phyloP scores from a whole-genome alignment of 1,140 invertebrate species.

The Arctopsyche grandis region DNA sequence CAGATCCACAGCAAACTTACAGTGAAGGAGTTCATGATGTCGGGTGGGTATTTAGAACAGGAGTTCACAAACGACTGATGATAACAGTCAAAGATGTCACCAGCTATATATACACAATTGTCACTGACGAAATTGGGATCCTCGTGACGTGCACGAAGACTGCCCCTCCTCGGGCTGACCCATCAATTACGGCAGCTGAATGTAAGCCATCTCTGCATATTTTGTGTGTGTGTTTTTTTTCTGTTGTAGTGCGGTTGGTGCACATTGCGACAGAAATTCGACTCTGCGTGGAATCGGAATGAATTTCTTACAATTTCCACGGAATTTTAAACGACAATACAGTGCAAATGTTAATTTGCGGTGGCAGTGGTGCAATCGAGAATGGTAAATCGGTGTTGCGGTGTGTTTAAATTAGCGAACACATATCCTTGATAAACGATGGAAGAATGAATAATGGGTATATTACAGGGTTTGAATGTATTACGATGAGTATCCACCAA shows the following conservation, averaged over 20 bases:
- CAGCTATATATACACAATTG: constrained; percentile 47
- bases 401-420: neutral
- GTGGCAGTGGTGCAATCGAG: neutral
- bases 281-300: constrained; percentile 33
- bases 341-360: constrained; percentile 24
- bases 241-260: neutral
- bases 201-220: constrained; percentile 33
- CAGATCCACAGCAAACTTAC: neutral
- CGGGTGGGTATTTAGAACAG: constrained; percentile 20
- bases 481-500: neutral
- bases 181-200: constrained; percentile 27
- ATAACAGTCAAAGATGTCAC: constrained; percentile 41
- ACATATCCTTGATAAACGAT: too few species aligned
- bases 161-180: neutral
- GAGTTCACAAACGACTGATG: constrained; percentile 40
- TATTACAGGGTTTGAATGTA: neutral
- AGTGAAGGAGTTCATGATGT: constrained; percentile 24
- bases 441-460: too few species aligned
- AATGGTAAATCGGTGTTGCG: neutral
- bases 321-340: constrained; percentile 36
- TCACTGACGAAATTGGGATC: constrained; percentile 34
- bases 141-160: constrained; percentile 21
- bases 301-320: constrained; percentile 36
- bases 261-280: constrained; percentile 27
- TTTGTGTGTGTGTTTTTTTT: neutral